Evolutionary conservation across 1,140 invertebrate genomes (phyloP), one percentile per base, ranked within the genome.

Genomic region (Epicauta chinensis): DNA sequence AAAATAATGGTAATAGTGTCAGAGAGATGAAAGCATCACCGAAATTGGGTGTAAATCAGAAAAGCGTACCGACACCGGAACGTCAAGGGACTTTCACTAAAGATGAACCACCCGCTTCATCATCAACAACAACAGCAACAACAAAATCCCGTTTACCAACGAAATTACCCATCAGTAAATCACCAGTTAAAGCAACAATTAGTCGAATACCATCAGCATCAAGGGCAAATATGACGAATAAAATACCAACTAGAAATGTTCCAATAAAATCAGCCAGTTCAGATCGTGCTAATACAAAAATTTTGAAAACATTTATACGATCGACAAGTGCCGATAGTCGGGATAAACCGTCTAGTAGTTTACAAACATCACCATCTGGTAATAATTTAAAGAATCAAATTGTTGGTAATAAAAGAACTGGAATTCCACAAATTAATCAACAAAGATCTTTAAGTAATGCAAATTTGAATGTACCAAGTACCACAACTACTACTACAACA

Each of bases 21-120:
- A n/a, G n/a, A 51, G 38, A 14, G 38, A 17, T n/a, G 38, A 45
- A 14, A 12, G 16, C 23, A 37, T 11, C 64, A 34, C 1, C 32
- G 65, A 2, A 65, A 64, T 10, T 16, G 30, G n/a, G 11, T 16
- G 16, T 39, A 47, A 29, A 60, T 7, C 66, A 44, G 17, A 55
- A 30, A 11, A 66, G 49, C 53, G 71, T 66, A 52, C 72, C 70
- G 42, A 73, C 80, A 1, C 63, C 86, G 6, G 84, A 87, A 43
- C 78, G 90, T 32, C 89, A 93, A 68, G 89, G 87, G 15, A 93
- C 91, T 0, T 93, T 93, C 65, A 89, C 87, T 0, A 92, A 92
- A 70, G 88, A 92, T 55, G 84, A 88, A 57, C 13, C 52, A 3
- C n/a, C 3, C 15, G 10, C 29, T 30, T 30, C 49, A 5, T 50